Base-by-base conservation (phyloP, 2,797 vertebrate species). In the Neomorphus geoffroyi region DNA sequence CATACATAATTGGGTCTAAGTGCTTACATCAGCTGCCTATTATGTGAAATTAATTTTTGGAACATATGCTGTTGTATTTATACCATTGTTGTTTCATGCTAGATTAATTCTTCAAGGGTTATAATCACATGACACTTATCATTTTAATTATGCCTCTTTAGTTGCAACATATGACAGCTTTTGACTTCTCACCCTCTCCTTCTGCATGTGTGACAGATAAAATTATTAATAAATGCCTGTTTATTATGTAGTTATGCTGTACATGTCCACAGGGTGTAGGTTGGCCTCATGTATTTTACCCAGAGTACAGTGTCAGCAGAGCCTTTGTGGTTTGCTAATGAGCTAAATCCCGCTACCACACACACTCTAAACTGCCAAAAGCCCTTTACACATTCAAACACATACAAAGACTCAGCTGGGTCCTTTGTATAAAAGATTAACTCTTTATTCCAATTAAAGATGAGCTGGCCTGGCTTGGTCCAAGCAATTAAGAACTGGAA, bases 181-280 rank as follows among this genome's bases (percentile, higher is more conserved):
- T 98, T 98, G 97, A 98, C 97, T 98, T 97, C 97, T 97, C 96
- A 97, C 95, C 96, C 96, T 95, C 91, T 97, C 90, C 92, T 95
- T 89, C 97, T 97, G 95, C 92, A 96, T 96, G 93, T 97, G 96
- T 97, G 97, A 98, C 96, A 97, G 97, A 97, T 95, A 97, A 98
- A 97, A 98, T 98, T 98, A 97, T 98, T 98, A 98, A 98, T 98
- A 98, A 98, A 97, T 97, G 98, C 97, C 97, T 98, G 97, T 98
- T 98, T 97, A 97, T 98, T 97, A 97, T 97, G 97, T 97, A 97
- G 97, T 95, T 97, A 96, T 97, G 96, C 97, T 97, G 94, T 97
- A 96, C 96, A 92, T 97, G 97, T 97, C 97, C 96, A 97, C 89
- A 80, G 97, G 97, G 97, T 97, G 94, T n/a, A 79, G 90, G 82